A percentile compares a stretch with the other conserved stretches of the same genome.
Conservation (phyloP, 1,140 invertebrate genomes). For the Coelopa frigida region DNA sequence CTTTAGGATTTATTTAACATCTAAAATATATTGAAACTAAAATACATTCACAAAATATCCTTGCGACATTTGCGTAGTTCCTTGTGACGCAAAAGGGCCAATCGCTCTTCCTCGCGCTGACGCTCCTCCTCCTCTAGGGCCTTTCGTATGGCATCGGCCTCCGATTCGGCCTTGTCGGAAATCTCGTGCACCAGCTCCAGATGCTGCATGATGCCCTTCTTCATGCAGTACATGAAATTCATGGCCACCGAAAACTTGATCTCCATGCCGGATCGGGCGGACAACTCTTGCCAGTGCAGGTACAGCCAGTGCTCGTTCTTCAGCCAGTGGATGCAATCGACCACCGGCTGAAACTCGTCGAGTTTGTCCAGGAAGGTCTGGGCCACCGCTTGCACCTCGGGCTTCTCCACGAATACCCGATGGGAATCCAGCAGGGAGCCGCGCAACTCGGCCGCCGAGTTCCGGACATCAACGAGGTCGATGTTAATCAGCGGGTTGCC, state of each 20-base stretch:
- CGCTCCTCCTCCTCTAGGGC: constrained; percentile 33
- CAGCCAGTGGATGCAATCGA: constrained; percentile 28
- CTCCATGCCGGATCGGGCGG: constrained; percentile 21
- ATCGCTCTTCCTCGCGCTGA: constrained; percentile 24
- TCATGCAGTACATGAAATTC: constrained; percentile 33
- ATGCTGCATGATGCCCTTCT: constrained; percentile 31
- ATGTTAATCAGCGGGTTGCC: constrained; percentile 33
- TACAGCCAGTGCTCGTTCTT: constrained; percentile 40
- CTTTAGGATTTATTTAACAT: no score
- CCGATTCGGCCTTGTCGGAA: constrained; percentile 26
- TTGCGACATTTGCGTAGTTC: constrained; percentile 36
- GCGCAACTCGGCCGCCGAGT: constrained; percentile 19
- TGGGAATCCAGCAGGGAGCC: constrained; percentile 18
- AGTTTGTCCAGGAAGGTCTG: constrained; percentile 22
- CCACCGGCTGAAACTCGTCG: constrained; percentile 27
- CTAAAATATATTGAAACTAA: no score
- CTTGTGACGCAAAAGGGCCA: constrained; percentile 29
- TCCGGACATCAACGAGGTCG: constrained; percentile 31
- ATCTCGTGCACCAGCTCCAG: constrained; percentile 28
- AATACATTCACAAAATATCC: constrained; percentile 25
- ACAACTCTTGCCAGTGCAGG: constrained; percentile 35
- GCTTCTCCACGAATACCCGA: constrained; percentile 27
- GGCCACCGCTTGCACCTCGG: constrained; percentile 33
- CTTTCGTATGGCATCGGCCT: constrained; percentile 26
- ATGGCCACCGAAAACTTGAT: constrained; percentile 29